A percentile compares a stretch with the other conserved stretches of the same genome.
These are phyloP conservation scores for Eurois occulta DNA, from an alignment of 2,888 invertebrate species.

Conservation along the genomic window DNA sequence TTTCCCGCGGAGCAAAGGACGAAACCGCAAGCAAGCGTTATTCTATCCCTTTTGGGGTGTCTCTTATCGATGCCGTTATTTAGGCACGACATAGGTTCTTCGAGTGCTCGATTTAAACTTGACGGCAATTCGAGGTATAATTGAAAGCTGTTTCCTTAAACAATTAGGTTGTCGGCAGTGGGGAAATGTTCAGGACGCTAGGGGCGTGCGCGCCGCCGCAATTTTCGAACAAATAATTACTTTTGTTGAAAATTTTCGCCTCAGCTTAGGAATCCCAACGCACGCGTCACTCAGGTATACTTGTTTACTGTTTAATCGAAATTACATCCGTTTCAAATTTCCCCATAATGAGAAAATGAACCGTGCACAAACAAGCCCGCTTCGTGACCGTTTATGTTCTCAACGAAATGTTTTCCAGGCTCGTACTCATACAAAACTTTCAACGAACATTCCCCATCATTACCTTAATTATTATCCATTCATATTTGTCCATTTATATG, in stretches of 20 bases:
- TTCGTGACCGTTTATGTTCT: constrained; percentile 57
- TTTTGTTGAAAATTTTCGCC: constrained; percentile 77
- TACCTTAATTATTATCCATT: constrained; percentile 31
- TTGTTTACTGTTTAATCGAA: constrained; percentile 64
- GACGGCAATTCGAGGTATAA: constrained; percentile 73
- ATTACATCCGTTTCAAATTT: constrained; percentile 64
- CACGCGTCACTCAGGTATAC: constrained; percentile 72
- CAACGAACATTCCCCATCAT: constrained; percentile 40
- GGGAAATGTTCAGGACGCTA: constrained; percentile 66
- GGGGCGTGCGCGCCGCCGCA: constrained; percentile 69
- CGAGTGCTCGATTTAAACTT: constrained; percentile 72
- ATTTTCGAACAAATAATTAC: constrained; percentile 82
- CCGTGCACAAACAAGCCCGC: constrained; percentile 16
- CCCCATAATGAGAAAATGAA: constrained; percentile 40
- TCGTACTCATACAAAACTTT: constrained; percentile 34
- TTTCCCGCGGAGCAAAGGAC: constrained; percentile 70
- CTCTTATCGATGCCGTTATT: constrained; percentile 72
- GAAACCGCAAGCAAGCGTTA: constrained; percentile 76
- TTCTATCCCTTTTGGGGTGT: constrained; percentile 71
- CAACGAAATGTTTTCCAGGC: constrained; percentile 41
- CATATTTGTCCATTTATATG: constrained; percentile 39
- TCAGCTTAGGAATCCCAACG: constrained; percentile 70
- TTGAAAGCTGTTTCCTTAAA: constrained; percentile 81
- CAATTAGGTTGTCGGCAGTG: constrained; percentile 80
- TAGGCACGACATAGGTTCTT: constrained; percentile 72